Base-by-base conservation (phyloP, 2,888 invertebrate genomes). In the Philopedon plagiatum region DNA sequence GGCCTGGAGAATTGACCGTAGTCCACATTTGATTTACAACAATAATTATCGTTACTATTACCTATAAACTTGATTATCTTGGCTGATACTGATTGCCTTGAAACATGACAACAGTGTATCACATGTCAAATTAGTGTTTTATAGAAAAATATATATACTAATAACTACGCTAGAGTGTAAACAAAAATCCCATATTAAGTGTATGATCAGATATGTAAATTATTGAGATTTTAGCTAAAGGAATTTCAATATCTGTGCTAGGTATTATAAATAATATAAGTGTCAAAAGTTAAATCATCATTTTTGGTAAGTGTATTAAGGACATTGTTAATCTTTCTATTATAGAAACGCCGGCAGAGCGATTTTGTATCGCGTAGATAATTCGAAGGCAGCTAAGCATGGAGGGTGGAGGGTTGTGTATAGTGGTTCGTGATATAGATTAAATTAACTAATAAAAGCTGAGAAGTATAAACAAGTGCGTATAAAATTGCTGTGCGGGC, bases 61-160 rank as follows among this genome's bases (percentile, higher is more conserved):
- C 29, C 29, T 29, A 54, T 54, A 54, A 54, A 29, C 51, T 15
- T 3, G 73, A 68, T 72, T 71, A 76, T 76, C 41, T 63, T 72
- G 72, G 72, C 68, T 73, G 64, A 57, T 73, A 64, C 66, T 63
- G 60, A 63, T 69, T 73, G 73, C 73, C 73, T 73, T 72, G 63
- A 67, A 37, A 66, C 34, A 56, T 67, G 63, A 73, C 64, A 68
- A 73, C 73, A 73, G 61, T 73, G 73, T 73, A 73, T 46, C 60
- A 65, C 69, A 73, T 69, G 73, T 73, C 73, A 73, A 73, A 73
- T 73, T 73, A 73, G 69, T 65, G 69, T 73, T 69, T 73, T 73
- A 73, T 64, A 73, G 69, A 69, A 34, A 63, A 34, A 73, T 51
- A 39, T 56, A 34, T 57, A 60, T 60, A 60, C 56, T 65, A 65